Evolutionary conservation across 2,113 vertebrate species (phyloP).

Genomic region (Ovis aries): ARS-UI_Ramb_v3.0 NC_056061.1:46442501-46443000

Average conservation of each 20-base stretch:
- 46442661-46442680: neutral
- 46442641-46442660: neutral
- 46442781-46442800: neutral
- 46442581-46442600: neutral
- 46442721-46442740: neutral
- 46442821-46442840: neutral
- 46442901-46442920: neutral
- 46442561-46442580: neutral
- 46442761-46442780: neutral
- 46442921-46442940: neutral
- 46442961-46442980: neutral
- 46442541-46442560: neutral
- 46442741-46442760: neutral
- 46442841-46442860: neutral
- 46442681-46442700: neutral
- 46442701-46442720: neutral
- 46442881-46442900: neutral
- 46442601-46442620: neutral
- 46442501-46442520: neutral
- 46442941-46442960: neutral
- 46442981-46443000: neutral
- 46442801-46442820: neutral
- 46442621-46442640: neutral
- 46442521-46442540: neutral
- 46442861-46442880: neutral